Percentiles rank a stretch among this genome's conserved stretches.
Evolutionary conservation across 2,888 invertebrate species (phyloP).

Genomic region (Sphaeridia pumilis): DNA sequence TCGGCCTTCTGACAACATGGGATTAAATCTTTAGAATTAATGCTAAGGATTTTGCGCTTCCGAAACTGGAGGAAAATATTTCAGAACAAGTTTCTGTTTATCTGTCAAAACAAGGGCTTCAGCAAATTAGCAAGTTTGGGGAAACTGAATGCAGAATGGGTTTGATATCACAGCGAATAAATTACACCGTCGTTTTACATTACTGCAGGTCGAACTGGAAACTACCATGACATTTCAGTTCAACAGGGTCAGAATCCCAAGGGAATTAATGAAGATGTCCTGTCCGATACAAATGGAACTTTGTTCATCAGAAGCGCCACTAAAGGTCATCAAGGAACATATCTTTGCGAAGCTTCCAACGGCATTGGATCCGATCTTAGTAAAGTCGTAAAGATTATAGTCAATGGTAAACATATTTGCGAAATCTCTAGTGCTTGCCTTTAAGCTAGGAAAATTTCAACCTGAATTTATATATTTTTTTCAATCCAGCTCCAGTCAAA

Average conservation of each 20-base stretch:
- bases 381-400: conserved; percentile 38
- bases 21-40: too few species aligned
- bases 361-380: conserved; percentile 40
- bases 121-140: too few species aligned
- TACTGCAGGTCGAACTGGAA: conserved; percentile 29
- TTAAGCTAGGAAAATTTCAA: too few species aligned
- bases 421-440: too few species aligned
- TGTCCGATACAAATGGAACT: conserved; percentile 34
- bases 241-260: conserved; percentile 5
- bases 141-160: too few species aligned
- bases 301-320: conserved; percentile 29
- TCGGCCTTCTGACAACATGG: too few species aligned
- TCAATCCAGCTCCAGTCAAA: conserved; percentile 25
- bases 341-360: conserved; percentile 41
- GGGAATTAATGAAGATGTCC: conserved; percentile 18
- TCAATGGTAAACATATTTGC: conserved; percentile 34
- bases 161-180: too few species aligned
- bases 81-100: not conserved
- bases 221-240: conserved; percentile 30
- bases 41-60: too few species aligned
- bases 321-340: conserved; percentile 38
- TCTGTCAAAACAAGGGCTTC: not conserved
- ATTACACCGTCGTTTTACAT: not conserved
- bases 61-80: not conserved
- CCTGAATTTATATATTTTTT: not conserved